Percentiles rank a stretch among this genome's conserved stretches.
These are phyloP conservation scores for Dendrolimus punctatus DNA, from an alignment of 1,140 invertebrate genomes.

Conservation along the genomic window DNA sequence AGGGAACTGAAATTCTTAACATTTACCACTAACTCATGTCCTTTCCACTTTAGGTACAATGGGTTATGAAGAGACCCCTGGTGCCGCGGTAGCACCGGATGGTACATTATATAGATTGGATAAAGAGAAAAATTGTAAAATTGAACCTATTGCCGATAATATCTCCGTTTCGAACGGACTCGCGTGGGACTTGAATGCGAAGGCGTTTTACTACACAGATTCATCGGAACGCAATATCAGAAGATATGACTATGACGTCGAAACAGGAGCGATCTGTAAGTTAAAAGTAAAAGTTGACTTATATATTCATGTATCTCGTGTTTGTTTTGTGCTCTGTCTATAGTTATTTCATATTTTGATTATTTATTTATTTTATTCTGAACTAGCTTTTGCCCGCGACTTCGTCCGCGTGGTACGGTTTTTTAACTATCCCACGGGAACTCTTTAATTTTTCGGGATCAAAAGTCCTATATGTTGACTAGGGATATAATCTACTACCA, in stretches of 20 bases:
- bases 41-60: conserved; percentile 76
- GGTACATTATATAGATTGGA: conserved; percentile 74
- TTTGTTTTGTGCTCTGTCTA: no score
- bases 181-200: conserved; percentile 81
- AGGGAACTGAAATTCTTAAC: no score
- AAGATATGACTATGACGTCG: conserved; percentile 82
- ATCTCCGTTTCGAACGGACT: conserved; percentile 87
- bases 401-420: no score
- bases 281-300: conserved; percentile 2
- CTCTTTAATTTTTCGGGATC: no score
- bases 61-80: conserved; percentile 71
- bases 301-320: no score
- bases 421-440: no score
- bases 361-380: no score
- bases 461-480: no score
- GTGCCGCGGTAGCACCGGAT: conserved; percentile 55
- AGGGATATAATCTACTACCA: no score
- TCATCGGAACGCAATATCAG: conserved; percentile 77
- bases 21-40: no score
- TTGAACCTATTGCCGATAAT: conserved; percentile 43
- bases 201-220: conserved; percentile 85
- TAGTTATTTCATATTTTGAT: no score
- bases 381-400: no score
- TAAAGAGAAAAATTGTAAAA: conserved; percentile 27
- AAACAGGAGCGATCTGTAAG: conserved; percentile 74